Evolutionary conservation across 2,113 vertebrate genomes (phyloP).

Genomic region (Amia ocellicauda): DNA sequence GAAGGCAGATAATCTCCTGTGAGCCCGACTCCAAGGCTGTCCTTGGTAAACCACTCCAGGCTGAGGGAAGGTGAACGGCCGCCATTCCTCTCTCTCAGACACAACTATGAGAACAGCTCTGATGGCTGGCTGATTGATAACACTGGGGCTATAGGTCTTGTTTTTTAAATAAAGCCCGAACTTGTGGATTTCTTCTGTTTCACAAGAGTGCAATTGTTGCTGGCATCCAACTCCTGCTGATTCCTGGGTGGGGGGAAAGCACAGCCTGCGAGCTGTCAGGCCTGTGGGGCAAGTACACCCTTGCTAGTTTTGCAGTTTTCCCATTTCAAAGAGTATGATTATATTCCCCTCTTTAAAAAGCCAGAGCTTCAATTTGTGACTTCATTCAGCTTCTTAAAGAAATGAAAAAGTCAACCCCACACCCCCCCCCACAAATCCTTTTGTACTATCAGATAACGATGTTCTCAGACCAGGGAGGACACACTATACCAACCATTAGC

Average conservation of each 20-base stretch:
- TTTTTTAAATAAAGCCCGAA: constrained; percentile 46
- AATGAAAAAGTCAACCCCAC: constrained; percentile 58
- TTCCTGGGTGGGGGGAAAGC: constrained; percentile 32
- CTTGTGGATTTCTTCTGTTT: constrained; percentile 61
- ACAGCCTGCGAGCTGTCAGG: constrained; percentile 33
- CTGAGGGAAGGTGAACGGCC: constrained; percentile 4
- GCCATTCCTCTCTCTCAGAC: neutral
- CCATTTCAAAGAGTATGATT: constrained; percentile 31
- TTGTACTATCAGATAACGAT: constrained; percentile 76
- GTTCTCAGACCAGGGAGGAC: constrained; percentile 70
- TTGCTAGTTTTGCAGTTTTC: constrained; percentile 39
- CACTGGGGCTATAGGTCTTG: constrained; percentile 42
- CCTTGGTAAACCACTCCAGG: constrained; percentile 17
- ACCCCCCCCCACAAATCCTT: constrained; percentile 56
- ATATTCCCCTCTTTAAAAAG: constrained; percentile 33
- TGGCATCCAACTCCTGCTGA: constrained; percentile 42
- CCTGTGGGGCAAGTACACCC: constrained; percentile 48
- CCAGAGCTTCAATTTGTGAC: constrained; percentile 64
- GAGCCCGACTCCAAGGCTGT: neutral
- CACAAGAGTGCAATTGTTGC: constrained; percentile 55
- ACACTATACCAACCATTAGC: constrained; percentile 87
- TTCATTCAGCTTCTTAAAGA: constrained; percentile 67
- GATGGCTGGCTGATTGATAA: constrained; percentile 56
- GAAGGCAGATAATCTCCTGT: neutral
- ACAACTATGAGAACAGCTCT: constrained; percentile 27